Base-by-base conservation (phyloP, 2,888 invertebrate genomes). In the Hypercompe scribonia region DNA sequence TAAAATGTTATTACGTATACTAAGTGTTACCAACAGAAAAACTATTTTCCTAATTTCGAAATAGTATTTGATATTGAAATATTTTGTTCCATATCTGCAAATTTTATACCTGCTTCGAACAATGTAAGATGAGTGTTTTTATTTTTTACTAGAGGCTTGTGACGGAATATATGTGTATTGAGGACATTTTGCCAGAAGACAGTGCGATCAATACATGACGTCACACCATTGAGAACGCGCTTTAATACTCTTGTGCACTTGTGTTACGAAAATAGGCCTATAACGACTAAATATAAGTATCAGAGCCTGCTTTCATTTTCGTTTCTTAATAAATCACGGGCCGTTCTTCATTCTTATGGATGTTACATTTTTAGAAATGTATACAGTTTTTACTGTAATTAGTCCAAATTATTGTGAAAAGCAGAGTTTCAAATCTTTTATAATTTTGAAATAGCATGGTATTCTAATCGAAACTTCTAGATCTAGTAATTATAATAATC, bases 171-270 rank as follows among this genome's bases (percentile, higher is more conserved):
- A 76, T 84, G 88, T 88, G 84, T 90, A 90, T 84, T 90, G 90
- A 90, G 90, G 89, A 71, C 70, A 61, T 67, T 54, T 64, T 64
- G 73, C 18, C 71, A 75, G 75, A 72, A 76, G 89, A 78, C 78
- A 78, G 75, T 75, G 66, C 71, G 90, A 94, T 95, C 95, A 87
- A 95, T 95, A 93, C 64, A 86, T 95, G 95, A 95, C 95, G 95
- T 95, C 95, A 95, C 89, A 78, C 86, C 93, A 93, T 93, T 94
- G 90, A 94, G 89, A 83, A 83, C 81, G 77, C 78, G 76, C 78
- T 86, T 77, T 87, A 83, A 82, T 81, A 81, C 68, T 70, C 83
- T 80, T 87, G 83, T 90, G 84, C 85, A 87, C 83, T 89, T 87
- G 85, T 72, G 50, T 68, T 65, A 71, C 75, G 74, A 83, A 86